Evolutionary conservation across 2,888 invertebrate species (phyloP).

Genomic region (Nomada fucata): DNA sequence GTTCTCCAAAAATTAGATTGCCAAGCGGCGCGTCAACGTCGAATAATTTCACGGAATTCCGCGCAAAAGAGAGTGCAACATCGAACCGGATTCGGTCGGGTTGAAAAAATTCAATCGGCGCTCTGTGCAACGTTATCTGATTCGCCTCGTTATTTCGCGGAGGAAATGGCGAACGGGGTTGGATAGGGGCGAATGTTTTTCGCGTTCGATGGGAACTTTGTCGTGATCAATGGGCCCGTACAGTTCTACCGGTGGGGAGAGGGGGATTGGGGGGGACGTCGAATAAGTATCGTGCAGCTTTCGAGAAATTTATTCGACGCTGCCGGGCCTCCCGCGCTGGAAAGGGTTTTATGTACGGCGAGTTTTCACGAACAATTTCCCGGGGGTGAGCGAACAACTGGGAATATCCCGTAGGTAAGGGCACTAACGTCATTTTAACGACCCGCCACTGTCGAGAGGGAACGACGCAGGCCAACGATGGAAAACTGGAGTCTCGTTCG

Average conservation of each 20-base stretch:
- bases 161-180: not conserved
- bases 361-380: conserved; percentile 62
- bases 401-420: conserved; percentile 44
- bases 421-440: conserved; percentile 62
- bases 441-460: conserved; percentile 21
- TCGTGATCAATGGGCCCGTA: conserved; percentile 25
- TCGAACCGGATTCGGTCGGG: not conserved
- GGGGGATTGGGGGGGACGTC: not conserved
- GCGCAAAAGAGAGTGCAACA: not conserved
- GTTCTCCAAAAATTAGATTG: not conserved
- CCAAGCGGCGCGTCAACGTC: not conserved
- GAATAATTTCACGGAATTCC: not conserved
- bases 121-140: not conserved
- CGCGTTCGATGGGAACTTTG: not conserved
- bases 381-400: conserved; percentile 57
- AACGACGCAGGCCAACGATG: conserved; percentile 23
- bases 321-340: conserved; percentile 1
- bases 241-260: not conserved
- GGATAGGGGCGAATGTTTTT: not conserved
- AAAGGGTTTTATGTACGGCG: conserved; percentile 48
- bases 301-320: conserved; percentile 49
- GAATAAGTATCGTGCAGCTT: conserved; percentile 31
- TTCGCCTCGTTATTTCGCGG: conserved; percentile 1
- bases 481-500: conserved; percentile 48
- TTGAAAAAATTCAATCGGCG: conserved; percentile 1